phyloP scores from a whole-genome alignment of 2,797 vertebrate genomes.

The Agapornis canus region DNA sequence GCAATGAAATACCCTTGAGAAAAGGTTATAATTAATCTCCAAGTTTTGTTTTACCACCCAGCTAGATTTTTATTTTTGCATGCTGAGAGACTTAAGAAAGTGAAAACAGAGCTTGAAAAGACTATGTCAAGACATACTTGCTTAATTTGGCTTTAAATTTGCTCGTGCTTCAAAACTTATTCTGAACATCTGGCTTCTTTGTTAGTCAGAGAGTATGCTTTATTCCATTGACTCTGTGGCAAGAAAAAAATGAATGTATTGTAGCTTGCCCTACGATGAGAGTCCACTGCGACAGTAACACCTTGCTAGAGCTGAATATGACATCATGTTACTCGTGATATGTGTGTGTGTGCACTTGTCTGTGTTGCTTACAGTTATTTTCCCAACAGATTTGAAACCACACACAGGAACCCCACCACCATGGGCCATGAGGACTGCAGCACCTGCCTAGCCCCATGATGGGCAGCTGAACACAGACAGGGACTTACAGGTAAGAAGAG shows the following conservation, averaged over 20 bases:
- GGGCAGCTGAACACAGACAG: neutral
- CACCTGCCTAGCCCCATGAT: rapidly evolving
- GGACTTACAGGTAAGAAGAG: neutral
- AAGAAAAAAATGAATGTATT: neutral
- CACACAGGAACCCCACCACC: rapidly evolving
- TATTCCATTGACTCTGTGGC: neutral
- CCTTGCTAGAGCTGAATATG: neutral
- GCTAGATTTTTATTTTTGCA: constrained; percentile 26
- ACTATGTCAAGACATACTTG: neutral
- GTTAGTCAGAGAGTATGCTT: neutral
- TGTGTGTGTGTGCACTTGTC: rapidly evolving
- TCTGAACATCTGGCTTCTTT: constrained; percentile 37
- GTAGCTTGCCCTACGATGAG: neutral
- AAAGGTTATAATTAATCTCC: constrained; percentile 4
- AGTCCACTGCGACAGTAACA: neutral
- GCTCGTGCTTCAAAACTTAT: constrained; percentile 5
- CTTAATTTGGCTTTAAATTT: constrained; percentile 51
- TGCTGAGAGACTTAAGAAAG: neutral
- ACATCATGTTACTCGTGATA: neutral
- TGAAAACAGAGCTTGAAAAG: neutral
- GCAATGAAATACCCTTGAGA: constrained; percentile 7
- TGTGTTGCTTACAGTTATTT: neutral
- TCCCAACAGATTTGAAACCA: neutral
- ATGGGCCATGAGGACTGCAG: neutral
- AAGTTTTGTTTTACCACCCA: constrained; percentile 25